Evolutionary conservation across 2,888 invertebrate genomes (phyloP).

Genomic region (Catocala nupta): DNA sequence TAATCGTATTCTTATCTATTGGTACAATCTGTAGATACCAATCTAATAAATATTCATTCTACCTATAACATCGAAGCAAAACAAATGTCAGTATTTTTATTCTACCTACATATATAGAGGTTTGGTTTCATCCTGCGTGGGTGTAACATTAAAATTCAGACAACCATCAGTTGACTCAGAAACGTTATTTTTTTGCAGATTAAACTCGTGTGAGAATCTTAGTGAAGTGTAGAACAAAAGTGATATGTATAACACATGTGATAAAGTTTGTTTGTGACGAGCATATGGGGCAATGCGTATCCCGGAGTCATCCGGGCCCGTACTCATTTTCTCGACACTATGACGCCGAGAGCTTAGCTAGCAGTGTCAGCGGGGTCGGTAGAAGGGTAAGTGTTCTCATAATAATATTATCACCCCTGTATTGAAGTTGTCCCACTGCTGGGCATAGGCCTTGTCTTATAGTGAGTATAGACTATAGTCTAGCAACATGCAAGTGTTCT

Average conservation of each 20-base stretch:
- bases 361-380: constrained; percentile 70
- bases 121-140: constrained; percentile 22
- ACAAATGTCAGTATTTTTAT: background rate
- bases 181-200: constrained; percentile 31
- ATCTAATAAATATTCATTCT: background rate
- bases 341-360: constrained; percentile 81
- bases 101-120: constrained; percentile 3
- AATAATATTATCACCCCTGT: background rate
- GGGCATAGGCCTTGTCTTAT: no score
- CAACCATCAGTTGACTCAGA: constrained; percentile 30
- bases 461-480: no score
- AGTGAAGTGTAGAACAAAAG: constrained; percentile 38
- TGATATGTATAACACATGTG: constrained; percentile 49
- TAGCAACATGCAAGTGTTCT: no score
- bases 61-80: constrained; percentile 1
- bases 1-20: background rate
- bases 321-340: constrained; percentile 80
- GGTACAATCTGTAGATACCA: background rate
- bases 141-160: constrained; percentile 49
- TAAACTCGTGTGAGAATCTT: constrained; percentile 37
- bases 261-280: constrained; percentile 57
- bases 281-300: constrained; percentile 93
- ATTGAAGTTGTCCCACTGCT: no score
- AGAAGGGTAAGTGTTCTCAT: constrained; percentile 66
- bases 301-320: constrained; percentile 87